Conservation (phyloP, 2,797 vertebrate genomes). For the Syngnathus rostellatus region DNA sequence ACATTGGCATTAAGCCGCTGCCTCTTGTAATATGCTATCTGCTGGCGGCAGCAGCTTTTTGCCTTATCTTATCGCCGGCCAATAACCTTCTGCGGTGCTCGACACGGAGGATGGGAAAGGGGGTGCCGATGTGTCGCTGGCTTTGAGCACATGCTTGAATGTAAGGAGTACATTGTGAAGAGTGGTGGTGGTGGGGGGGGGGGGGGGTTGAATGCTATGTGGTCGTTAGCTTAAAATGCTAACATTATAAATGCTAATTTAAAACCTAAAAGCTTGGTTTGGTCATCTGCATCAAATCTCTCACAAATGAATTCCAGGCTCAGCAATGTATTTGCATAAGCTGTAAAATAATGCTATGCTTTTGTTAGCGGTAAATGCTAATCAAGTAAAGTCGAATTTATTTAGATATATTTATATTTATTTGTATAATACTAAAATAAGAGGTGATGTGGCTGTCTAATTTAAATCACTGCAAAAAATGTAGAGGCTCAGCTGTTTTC, state of each 20-base stretch:
- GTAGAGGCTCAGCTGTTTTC: too few species aligned
- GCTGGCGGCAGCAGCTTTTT: conserved; percentile 24
- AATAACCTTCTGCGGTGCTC: conserved; percentile 41
- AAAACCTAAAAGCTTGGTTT: too few species aligned
- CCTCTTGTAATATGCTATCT: conserved; percentile 44
- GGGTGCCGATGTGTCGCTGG: too few species aligned
- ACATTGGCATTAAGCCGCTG: conserved; percentile 43
- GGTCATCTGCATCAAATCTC: too few species aligned
- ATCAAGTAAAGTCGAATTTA: too few species aligned
- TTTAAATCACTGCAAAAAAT: too few species aligned
- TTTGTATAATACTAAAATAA: too few species aligned
- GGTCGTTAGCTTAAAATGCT: neutral
- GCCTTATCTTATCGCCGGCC: conserved; percentile 36
- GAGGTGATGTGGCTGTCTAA: too few species aligned
- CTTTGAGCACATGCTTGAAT: too few species aligned
- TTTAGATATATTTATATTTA: too few species aligned
- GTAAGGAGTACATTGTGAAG: neutral
- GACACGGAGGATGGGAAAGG: neutral
- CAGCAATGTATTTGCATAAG: too few species aligned
- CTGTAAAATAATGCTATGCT: neutral
- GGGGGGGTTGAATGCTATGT: neutral
- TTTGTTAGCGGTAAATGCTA: neutral
- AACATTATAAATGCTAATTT: neutral
- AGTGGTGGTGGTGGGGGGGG: neutral
- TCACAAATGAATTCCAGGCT: too few species aligned